Evolutionary conservation across 2,888 invertebrate species (phyloP), one percentile per base, ranked within the genome.

Genomic region (Megalurothrips usitatus): DNA sequence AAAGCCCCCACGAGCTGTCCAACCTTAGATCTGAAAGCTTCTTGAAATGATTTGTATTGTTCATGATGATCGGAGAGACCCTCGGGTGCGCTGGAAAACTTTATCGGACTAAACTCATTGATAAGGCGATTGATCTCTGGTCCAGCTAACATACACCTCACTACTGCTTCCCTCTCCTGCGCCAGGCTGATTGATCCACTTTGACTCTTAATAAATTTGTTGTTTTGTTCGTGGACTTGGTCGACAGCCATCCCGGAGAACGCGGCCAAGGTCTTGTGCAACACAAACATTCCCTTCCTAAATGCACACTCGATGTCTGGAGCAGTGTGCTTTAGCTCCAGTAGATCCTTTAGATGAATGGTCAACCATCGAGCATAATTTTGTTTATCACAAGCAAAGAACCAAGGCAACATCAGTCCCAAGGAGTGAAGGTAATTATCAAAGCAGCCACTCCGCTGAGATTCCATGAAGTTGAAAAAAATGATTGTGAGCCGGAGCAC

Each of bases 121-220:
- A 63, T 14, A 9, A 63, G 9, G 3, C 63, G 19, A 0, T 11
- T 19, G 1, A 81, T 80, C 26, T 81, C 80, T 19, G 80, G 58
- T n/a, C 80, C 81, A 43, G 80, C 68, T 28, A 81, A 68, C 81
- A 81, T 81, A 80, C 80, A 81, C 10, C 26, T 19, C n/a, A 14
- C 3, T 11, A 80, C 43, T 34, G 17, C 34, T 34, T 11, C 47
- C 47, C 34, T 0, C 48, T 80, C 68, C 10, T 43, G 47, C 19
- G 58, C 17, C 10, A 80, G 9, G 11, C 68, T 12, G 10, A 80
- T 63, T 17, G 80, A 63, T 1, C 68, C 68, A 26, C 80, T 63
- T 23, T 28, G 17, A 43, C 80, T 68, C 48, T 81, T 80, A 12
- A 81, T 28, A 47, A 43, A n/a, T 9, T 63, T 63, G 63, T 63